A percentile compares a stretch with the other conserved stretches of the same genome.
phyloP scores from a whole-genome alignment of 2,888 invertebrate genomes.

The Xylocampa areola region DNA sequence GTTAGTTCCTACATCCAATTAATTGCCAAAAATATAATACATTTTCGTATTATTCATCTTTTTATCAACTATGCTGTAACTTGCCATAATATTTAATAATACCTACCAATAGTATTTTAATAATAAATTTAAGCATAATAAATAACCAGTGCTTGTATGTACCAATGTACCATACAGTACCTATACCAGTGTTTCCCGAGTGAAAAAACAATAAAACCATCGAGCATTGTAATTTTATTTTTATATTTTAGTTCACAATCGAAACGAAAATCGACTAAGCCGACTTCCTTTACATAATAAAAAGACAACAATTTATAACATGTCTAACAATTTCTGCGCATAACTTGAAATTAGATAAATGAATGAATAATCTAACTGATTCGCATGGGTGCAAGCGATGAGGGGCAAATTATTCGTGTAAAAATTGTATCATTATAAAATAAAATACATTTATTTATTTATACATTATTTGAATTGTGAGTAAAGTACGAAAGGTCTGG shows the following conservation, averaged over 20 bases:
- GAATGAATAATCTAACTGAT: conserved; percentile 72
- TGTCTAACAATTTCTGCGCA: conserved; percentile 30
- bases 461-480: conserved; percentile 22
- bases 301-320: conserved; percentile 24
- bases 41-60: conserved; percentile 34
- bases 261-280: conserved; percentile 84
- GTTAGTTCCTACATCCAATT: conserved; percentile 63
- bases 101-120: conserved; percentile 39
- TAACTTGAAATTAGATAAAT: conserved; percentile 7
- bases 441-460: conserved; percentile 14
- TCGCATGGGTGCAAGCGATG: conserved; percentile 80
- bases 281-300: conserved; percentile 79
- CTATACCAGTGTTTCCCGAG: conserved; percentile 64
- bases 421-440: conserved; percentile 29
- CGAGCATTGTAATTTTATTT: conserved; percentile 82
- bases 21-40: conserved; percentile 66
- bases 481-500: conserved; percentile 66
- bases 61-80: conserved; percentile 43
- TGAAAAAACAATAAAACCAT: conserved; percentile 69
- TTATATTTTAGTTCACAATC: conserved; percentile 63
- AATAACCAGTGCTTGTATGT: conserved; percentile 16
- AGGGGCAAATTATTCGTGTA: conserved; percentile 72
- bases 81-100: conserved; percentile 55
- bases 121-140: conserved; percentile 45
- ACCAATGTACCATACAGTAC: conserved; percentile 38